Conservation (phyloP, 2,797 vertebrate species). For the Acestrorhynchus altus region DNA sequence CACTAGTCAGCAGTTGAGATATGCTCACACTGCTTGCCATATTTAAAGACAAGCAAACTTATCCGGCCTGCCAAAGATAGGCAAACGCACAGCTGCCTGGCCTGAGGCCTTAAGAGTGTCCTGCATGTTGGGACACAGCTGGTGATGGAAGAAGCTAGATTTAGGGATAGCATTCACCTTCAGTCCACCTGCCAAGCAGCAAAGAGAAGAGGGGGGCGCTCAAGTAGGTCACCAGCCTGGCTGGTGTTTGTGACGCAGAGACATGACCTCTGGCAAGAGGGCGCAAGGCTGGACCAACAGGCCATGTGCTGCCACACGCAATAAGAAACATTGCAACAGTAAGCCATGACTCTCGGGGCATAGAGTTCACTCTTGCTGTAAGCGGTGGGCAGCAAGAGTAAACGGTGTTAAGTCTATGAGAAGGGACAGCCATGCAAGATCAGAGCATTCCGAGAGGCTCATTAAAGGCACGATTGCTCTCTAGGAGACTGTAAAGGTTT, state of each 20-base stretch:
- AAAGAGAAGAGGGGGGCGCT: slow-evolving; percentile 38
- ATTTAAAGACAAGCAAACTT: slow-evolving; percentile 18
- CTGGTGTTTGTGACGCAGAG: slow-evolving; percentile 9
- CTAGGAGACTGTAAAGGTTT: slow-evolving; percentile 33
- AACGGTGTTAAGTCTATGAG: background rate
- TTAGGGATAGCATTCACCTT: slow-evolving; percentile 60
- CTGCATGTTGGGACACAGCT: slow-evolving; percentile 63
- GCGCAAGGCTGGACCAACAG: background rate
- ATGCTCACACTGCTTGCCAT: slow-evolving; percentile 7
- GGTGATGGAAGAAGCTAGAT: slow-evolving; percentile 58
- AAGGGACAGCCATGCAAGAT: slow-evolving; percentile 15
- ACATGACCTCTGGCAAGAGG: slow-evolving; percentile 3
- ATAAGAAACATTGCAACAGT: slow-evolving; percentile 10
- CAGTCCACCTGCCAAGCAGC: slow-evolving; percentile 58
- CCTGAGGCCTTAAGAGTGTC: slow-evolving; percentile 62
- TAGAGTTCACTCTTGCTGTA: background rate
- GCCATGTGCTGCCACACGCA: background rate
- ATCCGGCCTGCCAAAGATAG: slow-evolving; percentile 32
- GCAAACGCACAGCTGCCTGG: slow-evolving; percentile 26
- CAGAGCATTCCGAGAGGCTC: slow-evolving; percentile 26
- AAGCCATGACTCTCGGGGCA: background rate
- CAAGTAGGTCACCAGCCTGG: background rate
- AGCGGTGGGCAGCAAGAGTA: background rate
- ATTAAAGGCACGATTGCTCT: slow-evolving; percentile 35
- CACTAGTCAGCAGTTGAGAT: slow-evolving; percentile 8